Evolutionary conservation across 1,140 invertebrate species (phyloP), one percentile per base, ranked within the genome.

Genomic region (Phortica variegata): DNA sequence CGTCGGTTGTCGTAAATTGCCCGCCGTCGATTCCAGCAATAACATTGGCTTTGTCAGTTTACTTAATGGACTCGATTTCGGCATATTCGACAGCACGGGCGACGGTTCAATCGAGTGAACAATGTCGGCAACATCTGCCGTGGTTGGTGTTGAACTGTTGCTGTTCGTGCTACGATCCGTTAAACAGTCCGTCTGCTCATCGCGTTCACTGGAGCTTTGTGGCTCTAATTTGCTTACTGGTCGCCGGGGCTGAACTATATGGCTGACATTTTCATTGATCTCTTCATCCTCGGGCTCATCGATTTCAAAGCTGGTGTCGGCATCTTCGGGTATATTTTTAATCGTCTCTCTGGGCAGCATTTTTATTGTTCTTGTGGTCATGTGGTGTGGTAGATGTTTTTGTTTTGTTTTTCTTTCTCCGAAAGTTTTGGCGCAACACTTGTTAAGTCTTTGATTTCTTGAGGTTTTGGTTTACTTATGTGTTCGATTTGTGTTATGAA

Each of bases 41-140:
- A 6, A 29, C 6, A 29, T 29, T 29, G 12, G 12, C 12, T 29
- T 29, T 12, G n/a, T n/a, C n/a, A n/a, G 26, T 29, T 29, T 29
- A 7, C 12, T 29, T n/a, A 5, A 6, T 15, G 33, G 12, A 34
- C 10, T n/a, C 8, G 10, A 34, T 40, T 17, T 3, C 39, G 37
- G 1, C 31, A 36, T 5, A 39, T 62, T 3, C 41, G 31, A 6
- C 33, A 39, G 23, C 52, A 39, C 0, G 44, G 32, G 16, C 49
- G 48, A 1, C 57, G 56, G 33, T 62, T 68, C 10, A 48, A 69
- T 52, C 15, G 63, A 69, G 37, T 40, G 41, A 19, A 49, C 54
- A 37, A 69, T 59, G 54, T 73, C 69, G 5, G 69, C 69, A 31
- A 73, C 69, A 51, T 73, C 69, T 6, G 65, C 69, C n/a, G 70